Base-by-base conservation (phyloP, 1,140 invertebrate genomes). In the Platyura marginata region DNA sequence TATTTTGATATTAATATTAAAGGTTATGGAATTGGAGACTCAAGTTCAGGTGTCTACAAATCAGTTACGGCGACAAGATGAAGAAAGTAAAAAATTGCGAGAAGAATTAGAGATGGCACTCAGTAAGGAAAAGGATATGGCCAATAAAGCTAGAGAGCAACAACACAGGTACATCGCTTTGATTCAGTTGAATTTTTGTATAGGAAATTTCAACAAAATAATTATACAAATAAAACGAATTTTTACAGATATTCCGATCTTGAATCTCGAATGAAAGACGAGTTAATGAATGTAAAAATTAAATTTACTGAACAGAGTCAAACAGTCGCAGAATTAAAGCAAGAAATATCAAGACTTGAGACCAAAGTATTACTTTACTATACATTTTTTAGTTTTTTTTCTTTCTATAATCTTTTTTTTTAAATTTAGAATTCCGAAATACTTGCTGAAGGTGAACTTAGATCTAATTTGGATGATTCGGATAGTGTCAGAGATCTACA, bases 21-120 rank as follows among this genome's bases (percentile, higher is more conserved):
- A n/a, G 68, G 74, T 94, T 0, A 98, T 98, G 94, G 92, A 98
- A 63, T 69, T 97, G n/a, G 93, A 98, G 60, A 95, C 93, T 2
- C 90, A 93, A 61, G 90, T 93, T 29, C 89, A 96, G 59, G 90
- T 97, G 1, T 87, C 86, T 34, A 85, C 83, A 10, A 96, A 97
- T 66, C 91, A 96, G 56, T 68, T 95, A 44, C 74, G 84, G 21
- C 70, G 93, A 21, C 89, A 96, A 64, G 93, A 96, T 51, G 91
- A 96, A 44, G 89, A 95, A 53, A 78, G 87, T 48, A 87, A 91
- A 53, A 70, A 74, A 48, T 59, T 94, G 47, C 71, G 77, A 21
- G 81, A 88, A 43, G 71, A 78, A 36, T 57, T 91, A 1, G 89
- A 94, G 45, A 60, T 68, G 16, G 71, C 74, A 3, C 66, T 79